Percentiles rank a stretch among this genome's conserved stretches.
Conservation (phyloP, 2,797 vertebrate genomes). For the Ctenopoma multispine region DNA sequence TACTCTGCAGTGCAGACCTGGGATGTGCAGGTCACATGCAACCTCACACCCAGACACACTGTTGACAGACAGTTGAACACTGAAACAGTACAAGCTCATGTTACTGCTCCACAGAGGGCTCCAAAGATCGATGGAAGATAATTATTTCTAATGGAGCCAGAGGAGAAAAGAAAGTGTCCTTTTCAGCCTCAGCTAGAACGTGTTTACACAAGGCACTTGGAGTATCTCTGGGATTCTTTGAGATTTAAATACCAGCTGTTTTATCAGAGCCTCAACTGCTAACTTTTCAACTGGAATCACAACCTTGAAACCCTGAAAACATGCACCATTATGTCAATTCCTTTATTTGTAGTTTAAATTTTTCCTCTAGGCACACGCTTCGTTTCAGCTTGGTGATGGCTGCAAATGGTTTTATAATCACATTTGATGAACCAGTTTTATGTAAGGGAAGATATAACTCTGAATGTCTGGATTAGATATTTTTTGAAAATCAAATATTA, state of each 20-base stretch:
- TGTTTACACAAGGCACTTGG: slow-evolving; percentile 32
- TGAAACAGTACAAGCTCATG: slow-evolving; percentile 56
- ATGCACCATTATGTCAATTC: background rate
- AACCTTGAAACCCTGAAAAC: background rate
- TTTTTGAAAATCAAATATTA: no score
- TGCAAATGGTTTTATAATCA: no score
- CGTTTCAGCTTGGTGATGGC: no score
- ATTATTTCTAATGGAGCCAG: slow-evolving; percentile 76
- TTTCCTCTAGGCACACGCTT: background rate
- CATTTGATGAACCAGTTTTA: background rate
- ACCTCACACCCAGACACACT: slow-evolving; percentile 6
- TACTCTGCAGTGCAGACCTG: slow-evolving; percentile 28
- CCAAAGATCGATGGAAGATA: slow-evolving; percentile 68
- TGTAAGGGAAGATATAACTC: no score
- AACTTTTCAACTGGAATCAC: background rate
- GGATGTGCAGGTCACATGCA: slow-evolving; percentile 45
- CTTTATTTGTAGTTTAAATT: background rate
- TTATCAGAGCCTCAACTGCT: background rate
- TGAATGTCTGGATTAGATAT: no score
- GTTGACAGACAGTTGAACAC: slow-evolving; percentile 60
- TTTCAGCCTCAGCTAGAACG: slow-evolving; percentile 26
- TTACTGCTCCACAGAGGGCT: slow-evolving; percentile 50
- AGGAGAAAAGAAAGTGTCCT: slow-evolving; percentile 44
- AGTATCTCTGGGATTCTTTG: slow-evolving; percentile 23
- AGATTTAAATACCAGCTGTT: slow-evolving; percentile 23